Percentiles rank a stretch among this genome's conserved stretches.
Conservation (phyloP, 2,113 vertebrate genomes). For the Ia io region DNA sequence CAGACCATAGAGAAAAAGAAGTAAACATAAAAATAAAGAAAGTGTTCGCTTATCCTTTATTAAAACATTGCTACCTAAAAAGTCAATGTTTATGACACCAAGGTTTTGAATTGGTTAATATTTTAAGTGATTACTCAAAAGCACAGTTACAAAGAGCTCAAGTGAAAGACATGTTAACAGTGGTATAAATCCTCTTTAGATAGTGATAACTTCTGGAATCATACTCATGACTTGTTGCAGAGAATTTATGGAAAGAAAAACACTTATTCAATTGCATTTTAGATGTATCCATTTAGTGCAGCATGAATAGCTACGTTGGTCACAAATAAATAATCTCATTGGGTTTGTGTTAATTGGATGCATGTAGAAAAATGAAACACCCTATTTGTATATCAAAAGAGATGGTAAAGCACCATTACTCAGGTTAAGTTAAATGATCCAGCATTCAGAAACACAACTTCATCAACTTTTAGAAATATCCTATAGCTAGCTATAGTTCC, state of each 20-base stretch:
- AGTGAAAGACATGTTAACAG: conserved; percentile 3
- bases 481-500: not conserved
- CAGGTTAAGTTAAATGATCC: not conserved
- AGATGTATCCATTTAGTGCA: not conserved
- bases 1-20: not conserved
- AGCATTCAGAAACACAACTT: not conserved
- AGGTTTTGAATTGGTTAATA: not conserved
- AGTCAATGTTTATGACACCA: not conserved
- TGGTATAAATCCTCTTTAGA: conserved; percentile 18
- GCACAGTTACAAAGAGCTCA: not conserved
- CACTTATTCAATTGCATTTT: not conserved
- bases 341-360: not conserved
- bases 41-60: not conserved
- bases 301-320: not conserved
- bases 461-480: not conserved
- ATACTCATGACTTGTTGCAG: not conserved
- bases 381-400: not conserved
- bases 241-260: not conserved
- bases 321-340: not conserved
- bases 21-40: not conserved
- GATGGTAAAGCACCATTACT: not conserved
- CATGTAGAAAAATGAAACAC: not conserved
- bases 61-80: not conserved
- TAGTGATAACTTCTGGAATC: not conserved
- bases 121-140: conserved; percentile 27